These are phyloP conservation scores for Ylistrum balloti DNA, from an alignment of 1,140 invertebrate species.

Conservation along the genomic window DNA sequence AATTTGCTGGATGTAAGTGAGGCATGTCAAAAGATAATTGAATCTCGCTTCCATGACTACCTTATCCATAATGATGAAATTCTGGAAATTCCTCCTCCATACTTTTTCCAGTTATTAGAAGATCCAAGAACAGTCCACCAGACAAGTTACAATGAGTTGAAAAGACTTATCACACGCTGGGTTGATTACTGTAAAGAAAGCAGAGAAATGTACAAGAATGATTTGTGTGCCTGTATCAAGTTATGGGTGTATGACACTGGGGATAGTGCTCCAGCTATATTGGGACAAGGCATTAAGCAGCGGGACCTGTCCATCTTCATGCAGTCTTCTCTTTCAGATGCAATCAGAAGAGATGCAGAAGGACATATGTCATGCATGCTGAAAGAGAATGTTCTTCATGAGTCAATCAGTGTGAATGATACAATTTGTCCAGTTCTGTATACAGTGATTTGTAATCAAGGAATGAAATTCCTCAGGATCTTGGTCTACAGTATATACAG, in stretches of 20 bases:
- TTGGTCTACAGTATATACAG: constrained; percentile 76
- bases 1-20: constrained; percentile 76
- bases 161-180: constrained; percentile 75
- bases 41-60: constrained; percentile 80
- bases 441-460: constrained; percentile 77
- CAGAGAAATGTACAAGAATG: constrained; percentile 65
- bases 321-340: constrained; percentile 59
- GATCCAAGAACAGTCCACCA: constrained; percentile 76
- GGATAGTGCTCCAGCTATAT: constrained; percentile 49
- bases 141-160: constrained; percentile 76
- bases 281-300: not conserved
- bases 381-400: constrained; percentile 58
- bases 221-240: constrained; percentile 72
- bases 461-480: constrained; percentile 79
- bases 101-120: constrained; percentile 74
- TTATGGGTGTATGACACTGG: constrained; percentile 74
- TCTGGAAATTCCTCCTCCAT: constrained; percentile 79
- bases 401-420: constrained; percentile 53
- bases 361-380: constrained; percentile 43
- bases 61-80: constrained; percentile 79
- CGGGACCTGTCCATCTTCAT: constrained; percentile 50
- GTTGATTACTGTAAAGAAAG: constrained; percentile 72
- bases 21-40: constrained; percentile 76
- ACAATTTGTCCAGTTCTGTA: constrained; percentile 70
- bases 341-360: not conserved